Evolutionary conservation across 2,888 invertebrate species (phyloP), one percentile per base, ranked within the genome.

Genomic region (Lasiommata megera): DNA sequence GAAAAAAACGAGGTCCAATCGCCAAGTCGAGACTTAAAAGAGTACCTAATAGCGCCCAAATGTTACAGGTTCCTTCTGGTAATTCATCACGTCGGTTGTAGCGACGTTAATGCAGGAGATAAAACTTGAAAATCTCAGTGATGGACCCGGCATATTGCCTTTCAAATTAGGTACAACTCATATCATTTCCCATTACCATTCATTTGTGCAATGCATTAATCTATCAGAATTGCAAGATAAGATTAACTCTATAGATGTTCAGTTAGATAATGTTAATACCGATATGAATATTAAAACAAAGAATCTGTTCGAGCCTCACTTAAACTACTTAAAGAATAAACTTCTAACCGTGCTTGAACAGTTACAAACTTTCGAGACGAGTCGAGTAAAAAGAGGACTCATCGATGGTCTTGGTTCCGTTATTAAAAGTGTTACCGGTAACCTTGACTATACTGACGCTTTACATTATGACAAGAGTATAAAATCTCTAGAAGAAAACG

Each of bases 91-190:
- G n/a, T n/a, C n/a, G n/a, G n/a, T n/a, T n/a, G n/a, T n/a, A n/a
- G n/a, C n/a, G n/a, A n/a, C n/a, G n/a, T n/a, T n/a, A n/a, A n/a
- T n/a, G n/a, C 64, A 63, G 36, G 65, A 67, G 28, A 57, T 68
- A 56, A 60, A 28, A 56, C 60, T 70, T 60, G 64, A 66, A 11
- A 60, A 54, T 36, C 36, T 68, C 8, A 56, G 65, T 23, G 46
- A 65, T 18, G 64, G 66, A 54, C 65, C 66, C 29, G 67, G 65
- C 43, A 37, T 68, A 12, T 57, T 68, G 12, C 67, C 67, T 0
- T 68, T 64, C 14, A 65, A 66, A 54, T 29, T 69, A 3, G 69
- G 69, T 41, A 44, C 55, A 0, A 40, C 46, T n/a, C 60, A 52
- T 23, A 17, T 65, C 0, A 48, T 55, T 6, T 50, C 61, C 1